Percentiles rank a stretch among this genome's conserved stretches.
Conservation (phyloP, 1,140 invertebrate genomes). For the Drosophila athabasca region DNA sequence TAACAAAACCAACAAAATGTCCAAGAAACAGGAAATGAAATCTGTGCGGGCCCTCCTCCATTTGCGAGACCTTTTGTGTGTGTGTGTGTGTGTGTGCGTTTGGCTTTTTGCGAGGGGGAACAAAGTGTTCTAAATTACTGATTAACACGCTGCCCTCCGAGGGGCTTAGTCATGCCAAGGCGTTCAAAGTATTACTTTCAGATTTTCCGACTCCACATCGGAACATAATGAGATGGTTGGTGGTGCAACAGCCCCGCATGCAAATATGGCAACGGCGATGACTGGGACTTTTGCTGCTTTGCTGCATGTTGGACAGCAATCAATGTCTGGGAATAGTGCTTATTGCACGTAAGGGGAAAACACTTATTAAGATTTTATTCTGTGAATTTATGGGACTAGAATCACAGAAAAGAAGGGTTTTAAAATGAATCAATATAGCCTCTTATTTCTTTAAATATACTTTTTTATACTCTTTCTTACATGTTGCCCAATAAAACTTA, state of each 20-base stretch:
- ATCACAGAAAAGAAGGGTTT: too few species aligned
- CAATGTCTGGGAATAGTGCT: not conserved
- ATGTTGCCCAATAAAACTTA: too few species aligned
- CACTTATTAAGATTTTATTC: too few species aligned
- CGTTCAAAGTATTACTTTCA: constrained; percentile 25
- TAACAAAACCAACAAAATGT: constrained; percentile 39
- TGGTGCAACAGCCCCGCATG: constrained; percentile 22
- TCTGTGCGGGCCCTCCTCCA: constrained; percentile 23
- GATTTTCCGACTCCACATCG: constrained; percentile 14
- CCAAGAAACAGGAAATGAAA: constrained; percentile 70
- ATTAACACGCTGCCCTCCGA: constrained; percentile 65
- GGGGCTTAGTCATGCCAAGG: constrained; percentile 57
- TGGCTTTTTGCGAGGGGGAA: constrained; percentile 34
- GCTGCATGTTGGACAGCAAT: constrained; percentile 15
- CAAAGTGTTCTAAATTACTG: constrained; percentile 81
- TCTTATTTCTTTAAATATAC: too few species aligned
- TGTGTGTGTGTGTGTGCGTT: too few species aligned
- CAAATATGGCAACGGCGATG: constrained; percentile 33
- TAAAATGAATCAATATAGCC: too few species aligned
- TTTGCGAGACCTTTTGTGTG: constrained; percentile 17
- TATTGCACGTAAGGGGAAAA: too few species aligned
- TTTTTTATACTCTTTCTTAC: too few species aligned
- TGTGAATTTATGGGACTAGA: too few species aligned
- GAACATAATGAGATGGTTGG: constrained; percentile 46
- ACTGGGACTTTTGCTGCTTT: constrained; percentile 30